phyloP scores from a whole-genome alignment of 2,797 vertebrate genomes.

The Delichon dasypus region DNA sequence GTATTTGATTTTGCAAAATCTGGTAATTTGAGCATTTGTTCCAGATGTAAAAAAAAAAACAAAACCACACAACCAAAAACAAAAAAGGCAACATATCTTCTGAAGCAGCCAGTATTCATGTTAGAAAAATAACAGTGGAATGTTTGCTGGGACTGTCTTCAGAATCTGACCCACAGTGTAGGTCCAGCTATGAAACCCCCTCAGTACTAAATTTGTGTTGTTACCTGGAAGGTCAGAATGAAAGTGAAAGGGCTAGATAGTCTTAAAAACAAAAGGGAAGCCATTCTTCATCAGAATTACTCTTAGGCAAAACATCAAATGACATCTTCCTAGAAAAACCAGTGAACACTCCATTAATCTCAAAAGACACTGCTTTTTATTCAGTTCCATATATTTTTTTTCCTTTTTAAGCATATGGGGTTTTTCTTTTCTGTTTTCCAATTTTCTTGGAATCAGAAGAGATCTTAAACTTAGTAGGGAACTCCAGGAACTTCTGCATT shows the following conservation, averaged over 20 bases:
- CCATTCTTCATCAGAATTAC: background rate
- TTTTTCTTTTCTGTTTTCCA: background rate
- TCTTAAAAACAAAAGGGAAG: background rate
- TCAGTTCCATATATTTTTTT: background rate
- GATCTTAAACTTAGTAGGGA: background rate
- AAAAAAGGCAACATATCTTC: background rate
- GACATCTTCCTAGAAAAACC: background rate
- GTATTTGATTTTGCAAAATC: slow-evolving; percentile 3
- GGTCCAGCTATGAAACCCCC: background rate
- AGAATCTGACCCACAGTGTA: background rate
- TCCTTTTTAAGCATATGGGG: background rate
- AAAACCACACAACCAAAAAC: no score
- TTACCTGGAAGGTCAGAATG: background rate
- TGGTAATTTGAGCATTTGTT: background rate
- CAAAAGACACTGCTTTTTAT: background rate
- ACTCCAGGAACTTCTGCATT: background rate
- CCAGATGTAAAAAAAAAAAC: background rate
- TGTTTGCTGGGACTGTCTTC: background rate
- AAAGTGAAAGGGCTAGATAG: background rate
- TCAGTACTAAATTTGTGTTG: background rate
- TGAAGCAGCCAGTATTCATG: background rate
- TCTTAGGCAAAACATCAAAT: background rate
- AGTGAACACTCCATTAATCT: background rate
- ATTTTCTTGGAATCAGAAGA: background rate
- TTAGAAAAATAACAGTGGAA: background rate